phyloP scores from a whole-genome alignment of 2,797 vertebrate species.

The Hirundo rustica region DNA sequence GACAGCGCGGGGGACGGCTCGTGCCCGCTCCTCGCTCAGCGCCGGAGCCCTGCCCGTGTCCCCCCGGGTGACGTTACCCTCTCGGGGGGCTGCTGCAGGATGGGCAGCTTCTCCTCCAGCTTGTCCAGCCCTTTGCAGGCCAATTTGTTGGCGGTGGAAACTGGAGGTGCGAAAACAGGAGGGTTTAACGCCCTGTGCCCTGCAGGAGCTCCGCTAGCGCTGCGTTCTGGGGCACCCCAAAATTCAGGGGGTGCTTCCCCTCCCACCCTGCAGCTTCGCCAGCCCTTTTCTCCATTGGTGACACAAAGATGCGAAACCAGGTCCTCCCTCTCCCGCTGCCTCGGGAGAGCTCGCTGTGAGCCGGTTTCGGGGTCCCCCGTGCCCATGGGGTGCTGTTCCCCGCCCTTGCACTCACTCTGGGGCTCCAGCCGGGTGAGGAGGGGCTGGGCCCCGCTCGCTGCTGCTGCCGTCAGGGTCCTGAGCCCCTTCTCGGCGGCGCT shows the following conservation, averaged over 20 bases:
- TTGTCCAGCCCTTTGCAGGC: constrained; percentile 78
- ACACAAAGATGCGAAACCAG: background rate
- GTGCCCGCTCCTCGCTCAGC: rapidly evolving
- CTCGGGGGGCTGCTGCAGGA: constrained; percentile 74
- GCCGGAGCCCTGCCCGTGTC: rapidly evolving
- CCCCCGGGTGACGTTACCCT: constrained; percentile 40
- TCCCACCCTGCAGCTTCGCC: constrained; percentile 58
- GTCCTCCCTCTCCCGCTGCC: too few species aligned
- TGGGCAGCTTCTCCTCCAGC: constrained; percentile 74
- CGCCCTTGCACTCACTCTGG: background rate
- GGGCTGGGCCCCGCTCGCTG: background rate
- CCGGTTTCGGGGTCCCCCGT: rapidly evolving
- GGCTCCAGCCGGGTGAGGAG: background rate
- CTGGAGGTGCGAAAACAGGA: background rate
- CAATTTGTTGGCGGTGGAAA: constrained; percentile 60
- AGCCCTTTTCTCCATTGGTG: constrained; percentile 40
- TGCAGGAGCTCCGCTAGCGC: rapidly evolving
- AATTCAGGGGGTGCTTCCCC: background rate
- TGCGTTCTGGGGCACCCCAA: background rate
- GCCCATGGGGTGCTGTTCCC: constrained; percentile 73
- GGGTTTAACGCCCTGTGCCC: background rate
- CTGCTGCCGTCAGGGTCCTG: background rate
- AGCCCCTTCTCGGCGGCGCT: background rate
- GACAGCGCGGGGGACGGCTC: background rate
- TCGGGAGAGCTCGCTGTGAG: background rate